Conservation (phyloP, 2,113 vertebrate genomes). For the Tenebrosternarchus preto region DNA sequence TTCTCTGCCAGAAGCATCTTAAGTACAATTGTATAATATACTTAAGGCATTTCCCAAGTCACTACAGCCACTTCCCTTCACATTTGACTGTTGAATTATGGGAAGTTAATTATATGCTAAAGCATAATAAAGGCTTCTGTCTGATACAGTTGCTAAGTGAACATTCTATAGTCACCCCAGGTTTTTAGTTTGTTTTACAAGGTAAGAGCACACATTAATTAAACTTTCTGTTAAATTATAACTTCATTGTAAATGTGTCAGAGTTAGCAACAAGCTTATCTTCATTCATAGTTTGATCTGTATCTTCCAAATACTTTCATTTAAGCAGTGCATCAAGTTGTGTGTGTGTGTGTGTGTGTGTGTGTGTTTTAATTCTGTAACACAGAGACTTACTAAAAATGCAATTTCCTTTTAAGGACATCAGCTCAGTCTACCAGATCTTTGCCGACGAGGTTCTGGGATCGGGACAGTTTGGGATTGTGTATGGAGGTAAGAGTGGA, state of each 20-base stretch:
- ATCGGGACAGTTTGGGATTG: slow-evolving; percentile 97
- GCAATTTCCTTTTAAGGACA: slow-evolving; percentile 79
- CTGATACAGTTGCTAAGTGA: no score
- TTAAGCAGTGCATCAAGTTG: neutral
- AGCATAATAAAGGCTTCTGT: neutral
- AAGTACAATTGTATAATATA: neutral
- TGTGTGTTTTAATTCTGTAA: slow-evolving; percentile 5
- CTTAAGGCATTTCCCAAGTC: neutral
- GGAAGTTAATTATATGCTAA: neutral
- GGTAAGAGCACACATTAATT: neutral
- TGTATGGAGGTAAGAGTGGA: slow-evolving; percentile 87
- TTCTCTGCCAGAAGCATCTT: slow-evolving; percentile 14
- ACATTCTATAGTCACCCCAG: neutral
- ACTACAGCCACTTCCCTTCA: neutral
- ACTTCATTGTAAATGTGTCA: neutral
- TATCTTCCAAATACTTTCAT: neutral
- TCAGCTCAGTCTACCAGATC: slow-evolving; percentile 97
- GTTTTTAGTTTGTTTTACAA: neutral
- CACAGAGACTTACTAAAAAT: slow-evolving; percentile 17
- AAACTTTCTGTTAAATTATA: neutral
- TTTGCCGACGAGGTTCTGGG: slow-evolving; percentile 98
- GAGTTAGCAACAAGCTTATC: neutral
- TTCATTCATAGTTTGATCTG: neutral
- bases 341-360: neutral
- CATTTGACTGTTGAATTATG: neutral